phyloP scores from a whole-genome alignment of 2,113 vertebrate genomes.

The Clinocottus analis region DNA sequence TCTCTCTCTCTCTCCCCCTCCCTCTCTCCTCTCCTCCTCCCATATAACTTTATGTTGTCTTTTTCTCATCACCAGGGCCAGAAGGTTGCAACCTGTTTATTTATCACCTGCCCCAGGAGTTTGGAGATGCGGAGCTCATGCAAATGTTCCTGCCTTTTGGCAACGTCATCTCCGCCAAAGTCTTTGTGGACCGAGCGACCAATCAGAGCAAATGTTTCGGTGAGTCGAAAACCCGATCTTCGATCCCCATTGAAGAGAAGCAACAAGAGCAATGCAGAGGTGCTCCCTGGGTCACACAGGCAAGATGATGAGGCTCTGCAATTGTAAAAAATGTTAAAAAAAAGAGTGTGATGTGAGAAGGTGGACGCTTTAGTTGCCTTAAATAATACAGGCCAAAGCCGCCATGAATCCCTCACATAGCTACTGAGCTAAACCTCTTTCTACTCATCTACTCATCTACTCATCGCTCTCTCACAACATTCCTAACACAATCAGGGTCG shows the following conservation, averaged over 20 bases:
- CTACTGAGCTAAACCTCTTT: slow-evolving; percentile 32
- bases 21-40: slow-evolving; percentile 48
- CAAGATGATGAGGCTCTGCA: slow-evolving; percentile 22
- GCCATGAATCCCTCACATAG: not conserved
- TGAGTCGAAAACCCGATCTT: slow-evolving; percentile 79
- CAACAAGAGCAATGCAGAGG: slow-evolving; percentile 6
- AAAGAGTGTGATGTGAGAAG: not conserved
- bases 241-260: not conserved
- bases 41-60: slow-evolving; percentile 65
- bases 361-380: slow-evolving; percentile 3
- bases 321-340: not conserved
- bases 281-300: slow-evolving; percentile 42
- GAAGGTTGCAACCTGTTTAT: slow-evolving; percentile 99
- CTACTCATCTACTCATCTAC: slow-evolving; percentile 6
- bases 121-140: slow-evolving; percentile 96
- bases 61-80: slow-evolving; percentile 86
- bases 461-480: slow-evolving; percentile 27
- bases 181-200: slow-evolving; percentile 98
- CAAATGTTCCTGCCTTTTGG: slow-evolving; percentile 99
- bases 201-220: slow-evolving; percentile 99
- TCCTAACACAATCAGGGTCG: slow-evolving; percentile 46
- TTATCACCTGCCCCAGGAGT: slow-evolving; percentile 99
- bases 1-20: slow-evolving; percentile 46
- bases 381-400: not conserved
- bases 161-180: slow-evolving; percentile 99